phyloP scores from a whole-genome alignment of 2,113 vertebrate species.

The Tychaedon coryphoeus region DNA sequence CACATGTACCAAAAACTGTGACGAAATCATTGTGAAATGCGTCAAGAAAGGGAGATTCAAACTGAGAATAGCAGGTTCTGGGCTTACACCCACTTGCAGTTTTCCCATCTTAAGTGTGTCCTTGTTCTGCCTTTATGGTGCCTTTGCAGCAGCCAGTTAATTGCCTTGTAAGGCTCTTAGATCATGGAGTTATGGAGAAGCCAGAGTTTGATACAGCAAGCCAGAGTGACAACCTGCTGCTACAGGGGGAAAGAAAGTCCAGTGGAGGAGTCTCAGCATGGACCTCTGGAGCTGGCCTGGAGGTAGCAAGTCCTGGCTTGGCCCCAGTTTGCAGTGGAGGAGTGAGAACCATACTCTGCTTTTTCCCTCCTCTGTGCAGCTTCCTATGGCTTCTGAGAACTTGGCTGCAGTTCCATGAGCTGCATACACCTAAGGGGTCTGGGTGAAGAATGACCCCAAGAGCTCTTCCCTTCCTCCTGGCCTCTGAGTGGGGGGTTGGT shows the following conservation, averaged over 20 bases:
- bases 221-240: neutral
- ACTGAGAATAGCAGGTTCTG: neutral
- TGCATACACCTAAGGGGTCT: neutral
- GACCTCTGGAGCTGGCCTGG: neutral
- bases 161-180: neutral
- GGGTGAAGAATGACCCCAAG: neutral
- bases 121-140: neutral
- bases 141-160: neutral
- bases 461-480: neutral
- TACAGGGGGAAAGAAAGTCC: neutral
- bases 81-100: neutral
- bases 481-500: neutral
- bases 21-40: neutral
- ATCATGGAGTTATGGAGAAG: neutral
- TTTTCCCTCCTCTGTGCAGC: neutral
- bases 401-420: accelerated
- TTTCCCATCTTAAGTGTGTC: neutral
- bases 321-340: neutral
- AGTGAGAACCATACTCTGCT: neutral
- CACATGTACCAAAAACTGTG: neutral
- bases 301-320: neutral
- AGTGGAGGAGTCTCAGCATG: neutral
- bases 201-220: neutral
- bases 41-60: neutral
- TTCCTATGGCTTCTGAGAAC: neutral